Evolutionary conservation across 1,140 invertebrate species (phyloP).

Genomic region (Dryas iulia): DNA sequence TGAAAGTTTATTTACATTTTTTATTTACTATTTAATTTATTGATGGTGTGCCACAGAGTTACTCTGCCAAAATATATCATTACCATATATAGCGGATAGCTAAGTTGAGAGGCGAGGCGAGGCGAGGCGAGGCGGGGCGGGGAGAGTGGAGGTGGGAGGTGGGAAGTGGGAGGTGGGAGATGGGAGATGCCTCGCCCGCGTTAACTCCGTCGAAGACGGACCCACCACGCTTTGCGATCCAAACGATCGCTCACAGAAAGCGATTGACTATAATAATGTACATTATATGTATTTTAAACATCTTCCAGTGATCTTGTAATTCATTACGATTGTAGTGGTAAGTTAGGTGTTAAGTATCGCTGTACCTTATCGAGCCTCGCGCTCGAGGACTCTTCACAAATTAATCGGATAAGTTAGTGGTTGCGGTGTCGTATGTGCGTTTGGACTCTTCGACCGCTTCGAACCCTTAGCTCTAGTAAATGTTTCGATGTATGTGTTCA

Average conservation of each 20-base stretch:
- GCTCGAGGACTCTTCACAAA: slow-evolving; percentile 73
- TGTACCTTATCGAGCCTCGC: slow-evolving; percentile 68
- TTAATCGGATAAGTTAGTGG: slow-evolving; percentile 64
- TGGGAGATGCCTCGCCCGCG: slow-evolving; percentile 8
- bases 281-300: slow-evolving; percentile 63
- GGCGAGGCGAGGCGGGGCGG: no score
- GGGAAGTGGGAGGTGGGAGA: no score
- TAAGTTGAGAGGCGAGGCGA: slow-evolving; percentile 35
- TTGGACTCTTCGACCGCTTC: slow-evolving; percentile 58
- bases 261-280: slow-evolving; percentile 61
- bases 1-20: slow-evolving; percentile 76
- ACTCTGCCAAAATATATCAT: slow-evolving; percentile 81
- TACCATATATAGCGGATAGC: slow-evolving; percentile 66
- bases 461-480: slow-evolving; percentile 68
- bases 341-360: slow-evolving; percentile 73
- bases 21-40: slow-evolving; percentile 80
- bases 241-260: slow-evolving; percentile 44
- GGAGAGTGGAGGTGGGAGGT: neutral
- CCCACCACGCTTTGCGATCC: slow-evolving; percentile 48
- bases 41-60: slow-evolving; percentile 80
- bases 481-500: slow-evolving; percentile 77
- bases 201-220: slow-evolving; percentile 23
- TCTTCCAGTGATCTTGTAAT: slow-evolving; percentile 77
- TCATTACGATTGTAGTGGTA: slow-evolving; percentile 66
- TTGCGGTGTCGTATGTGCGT: slow-evolving; percentile 55